Evolutionary conservation across 2,113 vertebrate genomes (phyloP).

Genomic region (Manacus vitellinus): DNA sequence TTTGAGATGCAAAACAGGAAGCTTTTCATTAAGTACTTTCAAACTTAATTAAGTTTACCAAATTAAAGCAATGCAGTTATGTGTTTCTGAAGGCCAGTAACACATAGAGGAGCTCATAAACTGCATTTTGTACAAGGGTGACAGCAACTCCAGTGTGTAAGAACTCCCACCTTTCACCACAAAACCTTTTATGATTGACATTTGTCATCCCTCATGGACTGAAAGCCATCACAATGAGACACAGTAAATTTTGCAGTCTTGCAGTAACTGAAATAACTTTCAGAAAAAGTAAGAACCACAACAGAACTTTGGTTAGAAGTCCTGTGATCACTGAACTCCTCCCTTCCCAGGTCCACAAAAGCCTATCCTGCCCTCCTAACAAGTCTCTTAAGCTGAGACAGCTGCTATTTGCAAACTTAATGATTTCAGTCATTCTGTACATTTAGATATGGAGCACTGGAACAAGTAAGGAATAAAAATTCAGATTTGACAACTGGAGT

Average conservation of each 20-base stretch:
- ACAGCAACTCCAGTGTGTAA: conserved; percentile 8
- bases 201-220: not conserved
- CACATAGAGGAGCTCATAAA: conserved; percentile 3
- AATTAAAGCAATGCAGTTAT: not conserved
- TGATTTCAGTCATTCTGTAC: not conserved
- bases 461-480: not conserved
- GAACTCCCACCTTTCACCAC: not conserved
- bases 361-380: not conserved
- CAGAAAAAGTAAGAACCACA: not conserved
- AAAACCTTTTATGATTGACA: not conserved
- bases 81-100: conserved; percentile 34
- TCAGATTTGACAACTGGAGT: not conserved
- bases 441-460: not conserved
- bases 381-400: not conserved
- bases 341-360: not conserved
- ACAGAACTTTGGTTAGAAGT: not conserved
- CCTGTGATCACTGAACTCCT: not conserved
- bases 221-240: not conserved
- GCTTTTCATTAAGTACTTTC: not conserved
- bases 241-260: not conserved
- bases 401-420: not conserved
- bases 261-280: not conserved
- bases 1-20: conserved; percentile 12
- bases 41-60: not conserved
- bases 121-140: conserved; percentile 51